phyloP scores from a whole-genome alignment of 2,888 invertebrate genomes.

The Arge pagana region DNA sequence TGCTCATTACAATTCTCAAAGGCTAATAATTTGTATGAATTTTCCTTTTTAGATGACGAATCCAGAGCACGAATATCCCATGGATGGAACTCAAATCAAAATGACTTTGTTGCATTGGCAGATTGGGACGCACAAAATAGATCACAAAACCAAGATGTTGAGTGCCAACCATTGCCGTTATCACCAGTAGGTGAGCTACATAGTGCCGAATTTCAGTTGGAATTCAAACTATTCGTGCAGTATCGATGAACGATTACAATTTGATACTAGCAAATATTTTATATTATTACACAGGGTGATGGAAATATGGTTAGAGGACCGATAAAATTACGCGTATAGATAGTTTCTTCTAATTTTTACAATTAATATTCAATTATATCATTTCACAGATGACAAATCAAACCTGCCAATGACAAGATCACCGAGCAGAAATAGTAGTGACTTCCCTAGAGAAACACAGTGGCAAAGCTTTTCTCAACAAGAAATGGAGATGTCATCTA shows the following conservation, averaged over 20 bases:
- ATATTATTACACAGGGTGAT: too few species aligned
- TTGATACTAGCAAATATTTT: too few species aligned
- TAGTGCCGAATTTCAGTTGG: too few species aligned
- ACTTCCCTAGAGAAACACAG: neutral
- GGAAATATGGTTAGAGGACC: too few species aligned
- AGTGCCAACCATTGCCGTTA: conserved; percentile 2
- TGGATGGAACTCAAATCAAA: neutral
- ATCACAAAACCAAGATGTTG: neutral
- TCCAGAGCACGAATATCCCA: neutral
- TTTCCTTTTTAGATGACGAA: conserved; percentile 9
- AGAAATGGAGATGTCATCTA: too few species aligned
- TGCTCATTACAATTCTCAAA: too few species aligned
- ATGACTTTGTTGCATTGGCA: conserved; percentile 4
- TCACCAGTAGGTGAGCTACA: conserved; percentile 10
- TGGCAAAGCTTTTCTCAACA: conserved; percentile 5
- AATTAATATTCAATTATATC: too few species aligned
- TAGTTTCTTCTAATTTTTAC: too few species aligned
- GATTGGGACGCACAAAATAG: conserved; percentile 3
- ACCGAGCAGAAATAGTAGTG: conserved; percentile 11
- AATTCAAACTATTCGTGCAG: too few species aligned
- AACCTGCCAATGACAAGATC: conserved; percentile 10
- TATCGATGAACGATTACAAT: too few species aligned
- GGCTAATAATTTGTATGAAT: too few species aligned
- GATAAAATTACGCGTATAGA: too few species aligned
- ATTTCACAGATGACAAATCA: conserved; percentile 7